Base-by-base conservation (phyloP, 1,140 invertebrate species). In the Philotrypesis tridentata region DNA sequence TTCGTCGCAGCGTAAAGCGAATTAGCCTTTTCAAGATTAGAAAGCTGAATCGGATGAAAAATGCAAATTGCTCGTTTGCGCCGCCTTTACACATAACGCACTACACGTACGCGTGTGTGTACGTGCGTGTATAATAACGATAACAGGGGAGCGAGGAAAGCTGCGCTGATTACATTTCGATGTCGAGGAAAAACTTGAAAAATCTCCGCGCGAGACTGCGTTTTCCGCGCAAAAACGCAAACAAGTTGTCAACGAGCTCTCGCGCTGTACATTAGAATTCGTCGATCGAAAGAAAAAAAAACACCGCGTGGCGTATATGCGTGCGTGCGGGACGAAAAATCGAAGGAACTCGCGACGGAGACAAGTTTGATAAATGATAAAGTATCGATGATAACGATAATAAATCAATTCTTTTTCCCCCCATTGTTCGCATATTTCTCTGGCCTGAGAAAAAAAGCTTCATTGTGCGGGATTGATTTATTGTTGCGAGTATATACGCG, bases 331-430 rank as follows among this genome's bases (percentile, higher is more conserved):
- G 31, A 60, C 48, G 29, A 60, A 79, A 79, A 79, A 60, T 79
- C 21, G 70, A 79, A 79, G 21, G 43, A 71, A 60, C 21, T 37
- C 43, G 12, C 12, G 23, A 61, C 14, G 68, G 48, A 67, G 68
- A 63, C 77, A 79, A 79, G 31, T 63, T 61, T 72, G 78, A 79
- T 79, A 72, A 72, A 79, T 79, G 78, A 79, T 71, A 72, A 79
- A 63, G 7, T 63, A 63, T 27, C 78, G 31, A 72, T 72, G 68
- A 72, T 72, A 63, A 25, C 78, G 78, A 79, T 72, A 79, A 79
- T 72, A 79, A 79, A 79, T 79, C 48, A 29, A 43, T 79, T 79
- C 33, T 71, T 71, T 70, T 33, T 33, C 65, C 40, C 37, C 48
- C n/a, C 40, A n/a, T 29, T 31, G 25, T 65, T 9, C 27, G 65